phyloP scores from a whole-genome alignment of 2,888 invertebrate species.

The Lepidocyrtoides sp. region DNA sequence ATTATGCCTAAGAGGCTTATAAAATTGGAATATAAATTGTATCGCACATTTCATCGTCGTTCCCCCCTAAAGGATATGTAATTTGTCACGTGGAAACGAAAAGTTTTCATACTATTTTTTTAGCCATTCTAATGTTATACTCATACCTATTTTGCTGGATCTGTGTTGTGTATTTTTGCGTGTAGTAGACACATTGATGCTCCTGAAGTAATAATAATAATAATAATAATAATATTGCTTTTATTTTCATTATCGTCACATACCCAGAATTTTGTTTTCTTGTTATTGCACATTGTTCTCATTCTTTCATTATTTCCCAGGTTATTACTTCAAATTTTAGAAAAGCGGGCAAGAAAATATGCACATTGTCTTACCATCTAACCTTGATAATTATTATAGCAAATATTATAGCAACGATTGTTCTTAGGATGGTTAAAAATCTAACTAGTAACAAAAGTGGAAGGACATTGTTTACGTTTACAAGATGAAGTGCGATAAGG shows the following conservation, averaged over 20 bases:
- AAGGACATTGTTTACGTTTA: no score
- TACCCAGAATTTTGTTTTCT: slow-evolving; percentile 39
- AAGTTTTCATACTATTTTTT: neutral
- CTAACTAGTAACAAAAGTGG: no score
- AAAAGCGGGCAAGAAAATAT: no score
- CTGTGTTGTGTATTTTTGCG: neutral
- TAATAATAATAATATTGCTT: slow-evolving; percentile 41
- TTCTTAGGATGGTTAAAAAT: no score
- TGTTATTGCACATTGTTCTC: neutral
- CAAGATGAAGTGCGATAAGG: no score
- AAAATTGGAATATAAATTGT: slow-evolving; percentile 80
- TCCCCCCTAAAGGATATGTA: slow-evolving; percentile 62
- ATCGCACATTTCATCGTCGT: slow-evolving; percentile 74
- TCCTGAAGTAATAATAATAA: no score
- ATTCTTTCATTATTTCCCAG: no score
- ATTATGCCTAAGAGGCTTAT: slow-evolving; percentile 79
- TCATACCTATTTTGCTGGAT: neutral
- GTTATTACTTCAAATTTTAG: no score
- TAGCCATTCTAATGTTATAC: neutral
- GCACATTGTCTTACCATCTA: neutral
- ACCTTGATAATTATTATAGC: no score
- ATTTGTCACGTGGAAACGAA: neutral
- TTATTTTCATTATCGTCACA: neutral
- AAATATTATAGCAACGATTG: no score
- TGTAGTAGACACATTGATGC: neutral